Conservation (phyloP, 1,140 invertebrate genomes). For the Drosophila yakuba region DNA sequence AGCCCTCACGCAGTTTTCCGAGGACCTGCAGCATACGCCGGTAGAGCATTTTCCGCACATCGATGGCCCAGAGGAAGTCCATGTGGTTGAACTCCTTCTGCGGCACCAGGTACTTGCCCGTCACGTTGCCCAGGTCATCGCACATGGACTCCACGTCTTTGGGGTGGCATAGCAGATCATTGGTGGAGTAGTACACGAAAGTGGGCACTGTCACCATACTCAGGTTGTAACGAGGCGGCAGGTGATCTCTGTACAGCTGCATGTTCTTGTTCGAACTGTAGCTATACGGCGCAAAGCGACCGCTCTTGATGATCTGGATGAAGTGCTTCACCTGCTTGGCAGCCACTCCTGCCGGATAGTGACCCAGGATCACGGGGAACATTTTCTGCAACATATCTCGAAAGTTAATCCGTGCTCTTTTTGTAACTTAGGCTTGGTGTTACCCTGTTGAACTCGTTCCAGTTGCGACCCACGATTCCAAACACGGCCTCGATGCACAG, state of each 20-base stretch:
- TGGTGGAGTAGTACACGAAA: constrained; percentile 87
- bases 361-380: constrained; percentile 90
- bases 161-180: constrained; percentile 87
- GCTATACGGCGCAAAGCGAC: constrained; percentile 77
- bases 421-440: constrained; percentile 56
- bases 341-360: constrained; percentile 86
- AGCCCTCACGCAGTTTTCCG: constrained; percentile 40
- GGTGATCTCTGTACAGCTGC: constrained; percentile 84
- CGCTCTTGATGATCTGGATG: constrained; percentile 78
- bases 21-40: constrained; percentile 85
- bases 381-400: constrained; percentile 85
- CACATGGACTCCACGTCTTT: constrained; percentile 88
- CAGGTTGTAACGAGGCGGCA: constrained; percentile 87
- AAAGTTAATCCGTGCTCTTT: rapidly evolving
- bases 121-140: constrained; percentile 85
- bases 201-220: constrained; percentile 88
- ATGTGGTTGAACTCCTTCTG: constrained; percentile 87
- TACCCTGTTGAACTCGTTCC: constrained; percentile 81
- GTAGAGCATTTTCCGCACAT: constrained; percentile 87
- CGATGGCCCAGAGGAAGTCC: constrained; percentile 88
- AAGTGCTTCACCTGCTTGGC: constrained; percentile 84
- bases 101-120: constrained; percentile 87
- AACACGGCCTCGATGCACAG: constrained; percentile 81
- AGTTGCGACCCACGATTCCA: constrained; percentile 79
- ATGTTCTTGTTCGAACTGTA: constrained; percentile 85